phyloP scores from a whole-genome alignment of 1,140 invertebrate genomes.

The Triops longicaudatus region DNA sequence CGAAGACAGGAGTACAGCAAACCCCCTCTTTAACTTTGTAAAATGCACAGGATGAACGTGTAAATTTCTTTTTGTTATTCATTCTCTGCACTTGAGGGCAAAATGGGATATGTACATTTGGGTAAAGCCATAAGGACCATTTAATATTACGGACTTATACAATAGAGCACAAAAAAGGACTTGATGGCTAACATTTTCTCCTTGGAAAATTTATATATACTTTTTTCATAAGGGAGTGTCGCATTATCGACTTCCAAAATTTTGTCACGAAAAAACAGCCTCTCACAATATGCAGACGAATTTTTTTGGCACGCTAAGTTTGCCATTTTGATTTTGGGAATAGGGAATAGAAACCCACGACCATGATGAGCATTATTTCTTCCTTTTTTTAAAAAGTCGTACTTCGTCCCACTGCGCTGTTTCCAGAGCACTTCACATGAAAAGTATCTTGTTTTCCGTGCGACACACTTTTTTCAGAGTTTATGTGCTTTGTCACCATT shows the following conservation, averaged over 20 bases:
- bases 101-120: conserved; percentile 5
- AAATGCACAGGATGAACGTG: not conserved
- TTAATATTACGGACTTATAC: not conserved
- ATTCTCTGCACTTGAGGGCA: not conserved
- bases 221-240: not conserved
- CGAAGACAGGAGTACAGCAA: conserved; percentile 1
- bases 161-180: not conserved
- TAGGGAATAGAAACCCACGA: not conserved
- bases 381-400: not conserved
- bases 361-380: conserved; percentile 6
- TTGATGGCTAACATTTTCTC: not conserved
- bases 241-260: not conserved
- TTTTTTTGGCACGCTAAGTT: conserved; percentile 9
- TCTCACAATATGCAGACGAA: not conserved
- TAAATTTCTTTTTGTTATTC: not conserved
- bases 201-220: conserved; percentile 2
- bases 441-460: not conserved
- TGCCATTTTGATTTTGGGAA: conserved; percentile 4
- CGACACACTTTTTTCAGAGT: not conserved
- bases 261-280: not conserved
- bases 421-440: not conserved
- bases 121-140: not conserved
- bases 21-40: not conserved
- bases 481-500: not conserved
- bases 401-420: not conserved